A percentile compares a stretch with the other conserved stretches of the same genome.
Conservation (phyloP, 2,888 invertebrate genomes). For the Hyles lineata region DNA sequence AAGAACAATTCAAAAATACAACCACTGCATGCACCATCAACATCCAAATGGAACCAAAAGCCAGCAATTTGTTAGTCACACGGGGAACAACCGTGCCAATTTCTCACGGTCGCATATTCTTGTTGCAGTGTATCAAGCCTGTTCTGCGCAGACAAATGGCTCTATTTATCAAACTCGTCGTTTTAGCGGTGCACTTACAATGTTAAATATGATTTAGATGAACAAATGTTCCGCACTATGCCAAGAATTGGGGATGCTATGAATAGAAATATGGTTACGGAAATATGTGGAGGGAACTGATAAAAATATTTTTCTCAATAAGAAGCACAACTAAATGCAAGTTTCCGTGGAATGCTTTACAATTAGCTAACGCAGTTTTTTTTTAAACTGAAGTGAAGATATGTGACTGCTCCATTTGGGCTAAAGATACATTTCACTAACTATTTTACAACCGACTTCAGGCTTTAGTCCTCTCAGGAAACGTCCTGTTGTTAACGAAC, state of each 20-base stretch:
- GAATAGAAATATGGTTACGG: not conserved
- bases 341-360: no score
- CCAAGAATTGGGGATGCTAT: constrained; percentile 1
- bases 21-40: not conserved
- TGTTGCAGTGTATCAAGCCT: constrained; percentile 21
- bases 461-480: no score
- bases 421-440: no score
- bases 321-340: no score
- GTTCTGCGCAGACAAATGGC: constrained; percentile 13
- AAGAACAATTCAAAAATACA: not conserved
- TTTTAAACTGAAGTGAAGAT: no score
- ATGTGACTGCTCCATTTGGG: no score
- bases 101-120: constrained; percentile 21
- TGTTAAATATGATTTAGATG: constrained; percentile 27
- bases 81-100: constrained; percentile 14
- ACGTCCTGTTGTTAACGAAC: no score
- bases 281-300: no score
- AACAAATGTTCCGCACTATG: not conserved
- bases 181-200: constrained; percentile 26
- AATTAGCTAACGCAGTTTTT: no score
- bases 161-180: constrained; percentile 25
- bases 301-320: no score
- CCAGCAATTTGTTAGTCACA: constrained; percentile 13
- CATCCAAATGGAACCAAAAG: constrained; percentile 18
- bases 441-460: no score